A percentile compares a stretch with the other conserved stretches of the same genome.
Evolutionary conservation across 2,113 vertebrate genomes (phyloP).

Genomic region (Bufo bufo): DNA sequence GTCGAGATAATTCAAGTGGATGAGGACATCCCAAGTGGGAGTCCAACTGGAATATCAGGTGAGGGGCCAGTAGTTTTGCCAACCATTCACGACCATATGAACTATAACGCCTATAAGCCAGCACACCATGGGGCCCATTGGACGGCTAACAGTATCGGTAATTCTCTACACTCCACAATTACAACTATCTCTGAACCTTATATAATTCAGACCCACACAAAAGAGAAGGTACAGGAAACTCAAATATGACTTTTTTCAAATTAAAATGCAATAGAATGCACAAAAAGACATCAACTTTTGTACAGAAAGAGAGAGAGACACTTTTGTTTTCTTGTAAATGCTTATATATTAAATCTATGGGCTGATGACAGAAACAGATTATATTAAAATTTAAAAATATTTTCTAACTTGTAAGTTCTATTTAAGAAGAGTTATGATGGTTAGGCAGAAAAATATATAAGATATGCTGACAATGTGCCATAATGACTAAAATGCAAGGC

Average conservation of each 20-base stretch:
- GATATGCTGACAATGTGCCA: constrained; percentile 69
- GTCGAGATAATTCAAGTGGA: constrained; percentile 95
- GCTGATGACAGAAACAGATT: constrained; percentile 88
- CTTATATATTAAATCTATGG: constrained; percentile 90
- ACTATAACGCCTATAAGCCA: constrained; percentile 91
- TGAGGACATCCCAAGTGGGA: constrained; percentile 81
- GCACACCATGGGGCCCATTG: constrained; percentile 89
- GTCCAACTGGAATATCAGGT: constrained; percentile 79
- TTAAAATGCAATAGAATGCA: constrained; percentile 92
- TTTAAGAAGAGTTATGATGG: constrained; percentile 71
- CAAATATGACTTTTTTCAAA: constrained; percentile 88
- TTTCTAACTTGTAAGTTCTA: constrained; percentile 92
- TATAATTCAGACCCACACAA: constrained; percentile 89
- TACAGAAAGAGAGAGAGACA: constrained; percentile 85
- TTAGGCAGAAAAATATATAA: constrained; percentile 61
- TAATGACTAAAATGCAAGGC: constrained; percentile 71
- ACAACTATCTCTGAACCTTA: constrained; percentile 90
- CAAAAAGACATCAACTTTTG: constrained; percentile 87
- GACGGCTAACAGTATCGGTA: constrained; percentile 93
- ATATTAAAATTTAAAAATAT: constrained; percentile 89
- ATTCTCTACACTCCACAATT: constrained; percentile 89
- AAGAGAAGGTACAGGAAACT: constrained; percentile 98
- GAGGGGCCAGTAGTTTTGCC: constrained; percentile 86
- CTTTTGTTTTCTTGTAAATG: constrained; percentile 88
- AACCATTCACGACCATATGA: constrained; percentile 88